A percentile compares a stretch with the other conserved stretches of the same genome.
phyloP scores from a whole-genome alignment of 2,888 invertebrate genomes.

The Mythimna loreyi region DNA sequence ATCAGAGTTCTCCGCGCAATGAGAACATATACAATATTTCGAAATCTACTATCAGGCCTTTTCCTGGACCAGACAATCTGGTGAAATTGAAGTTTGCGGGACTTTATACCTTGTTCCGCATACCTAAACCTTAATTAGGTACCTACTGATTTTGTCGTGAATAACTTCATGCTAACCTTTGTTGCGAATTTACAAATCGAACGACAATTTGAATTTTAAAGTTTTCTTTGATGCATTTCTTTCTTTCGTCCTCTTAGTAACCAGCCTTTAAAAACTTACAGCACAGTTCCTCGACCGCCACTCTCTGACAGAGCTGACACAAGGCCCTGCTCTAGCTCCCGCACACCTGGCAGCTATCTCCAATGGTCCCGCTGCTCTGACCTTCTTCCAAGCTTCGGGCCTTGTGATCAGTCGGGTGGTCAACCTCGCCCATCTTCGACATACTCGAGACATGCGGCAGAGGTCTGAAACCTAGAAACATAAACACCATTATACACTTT shows the following conservation, averaged over 20 bases:
- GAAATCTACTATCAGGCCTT: too few species aligned
- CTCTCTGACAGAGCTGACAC: slow-evolving; percentile 83
- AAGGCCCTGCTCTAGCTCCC: slow-evolving; percentile 84
- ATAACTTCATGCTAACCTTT: neutral
- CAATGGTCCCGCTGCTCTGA: slow-evolving; percentile 83
- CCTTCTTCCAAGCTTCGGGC: slow-evolving; percentile 83
- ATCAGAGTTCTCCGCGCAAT: too few species aligned
- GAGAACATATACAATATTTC: too few species aligned
- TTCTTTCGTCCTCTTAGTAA: neutral
- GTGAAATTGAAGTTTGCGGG: too few species aligned
- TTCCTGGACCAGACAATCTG: too few species aligned
- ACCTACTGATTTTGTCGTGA: too few species aligned
- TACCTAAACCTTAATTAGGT: too few species aligned
- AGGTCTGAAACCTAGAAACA: slow-evolving; percentile 85
- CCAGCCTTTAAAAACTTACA: slow-evolving; percentile 68
- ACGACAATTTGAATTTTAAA: neutral
- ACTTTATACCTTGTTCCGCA: too few species aligned
- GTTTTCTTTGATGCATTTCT: too few species aligned
- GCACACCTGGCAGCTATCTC: slow-evolving; percentile 86
- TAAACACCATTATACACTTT: neutral
- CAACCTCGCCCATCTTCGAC: slow-evolving; percentile 85
- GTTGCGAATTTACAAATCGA: neutral
- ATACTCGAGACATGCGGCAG: slow-evolving; percentile 89
- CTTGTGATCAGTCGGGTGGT: slow-evolving; percentile 79
- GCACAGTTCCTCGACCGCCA: slow-evolving; percentile 85